phyloP scores from a whole-genome alignment of 2,797 vertebrate genomes.

The Caiman crocodilus region DNA sequence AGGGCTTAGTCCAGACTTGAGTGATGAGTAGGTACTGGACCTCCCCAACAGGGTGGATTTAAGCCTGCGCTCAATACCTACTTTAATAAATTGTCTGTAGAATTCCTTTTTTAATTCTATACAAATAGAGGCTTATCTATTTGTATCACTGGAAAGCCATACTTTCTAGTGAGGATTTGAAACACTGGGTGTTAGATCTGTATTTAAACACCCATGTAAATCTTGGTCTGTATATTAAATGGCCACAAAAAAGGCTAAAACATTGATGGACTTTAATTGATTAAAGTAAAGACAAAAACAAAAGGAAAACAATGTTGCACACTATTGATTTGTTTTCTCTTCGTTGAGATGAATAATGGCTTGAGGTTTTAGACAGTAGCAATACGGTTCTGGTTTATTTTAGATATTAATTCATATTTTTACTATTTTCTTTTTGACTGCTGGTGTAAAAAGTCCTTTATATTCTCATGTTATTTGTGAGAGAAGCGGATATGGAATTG shows the following conservation, averaged over 20 bases:
- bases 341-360: constrained; percentile 24
- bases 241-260: neutral
- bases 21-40: neutral
- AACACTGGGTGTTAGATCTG: neutral
- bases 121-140: neutral
- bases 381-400: constrained; percentile 46
- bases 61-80: neutral
- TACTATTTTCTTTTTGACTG: neutral
- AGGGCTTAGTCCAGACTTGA: neutral
- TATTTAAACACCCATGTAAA: neutral
- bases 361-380: constrained; percentile 21
- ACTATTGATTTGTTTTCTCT: constrained; percentile 47
- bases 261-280: neutral
- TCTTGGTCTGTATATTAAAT: neutral
- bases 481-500: neutral
- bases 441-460: neutral
- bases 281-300: constrained; percentile 24
- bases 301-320: neutral
- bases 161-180: neutral
- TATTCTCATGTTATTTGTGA: neutral
- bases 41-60: neutral
- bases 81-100: neutral
- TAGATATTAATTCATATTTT: constrained; percentile 14
- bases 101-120: neutral
- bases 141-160: neutral